phyloP scores from a whole-genome alignment of 1,140 invertebrate genomes.

The Andricus grossulariae region DNA sequence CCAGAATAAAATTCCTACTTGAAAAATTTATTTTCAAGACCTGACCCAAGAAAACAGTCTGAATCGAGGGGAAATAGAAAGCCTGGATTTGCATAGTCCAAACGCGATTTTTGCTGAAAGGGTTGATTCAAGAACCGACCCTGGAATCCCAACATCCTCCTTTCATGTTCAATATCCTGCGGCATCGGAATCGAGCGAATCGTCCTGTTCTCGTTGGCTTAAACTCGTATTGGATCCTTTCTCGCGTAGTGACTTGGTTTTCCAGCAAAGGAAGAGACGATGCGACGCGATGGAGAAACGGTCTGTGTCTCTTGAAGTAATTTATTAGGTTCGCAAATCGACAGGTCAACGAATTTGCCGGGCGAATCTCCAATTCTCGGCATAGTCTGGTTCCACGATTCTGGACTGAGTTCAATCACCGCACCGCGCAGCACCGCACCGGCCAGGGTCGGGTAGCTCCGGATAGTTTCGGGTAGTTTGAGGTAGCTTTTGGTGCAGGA shows the following conservation, averaged over 20 bases:
- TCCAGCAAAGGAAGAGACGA: background rate
- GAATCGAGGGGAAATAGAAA: too few relatives aligned
- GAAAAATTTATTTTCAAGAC: too few relatives aligned
- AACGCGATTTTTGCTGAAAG: too few relatives aligned
- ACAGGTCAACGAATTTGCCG: conserved; percentile 46
- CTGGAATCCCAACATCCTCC: background rate
- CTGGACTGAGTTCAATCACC: background rate
- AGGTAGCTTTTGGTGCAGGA: conserved; percentile 35
- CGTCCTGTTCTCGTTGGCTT: background rate
- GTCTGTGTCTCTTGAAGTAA: conserved; percentile 32
- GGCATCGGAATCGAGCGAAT: background rate
- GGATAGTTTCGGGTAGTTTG: background rate
- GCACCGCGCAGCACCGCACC: background rate
- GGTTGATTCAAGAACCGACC: too few relatives aligned
- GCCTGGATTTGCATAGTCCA: too few relatives aligned
- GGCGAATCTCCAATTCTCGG: conserved; percentile 31
- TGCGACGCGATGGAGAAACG: background rate
- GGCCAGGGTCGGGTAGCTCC: conserved; percentile 19
- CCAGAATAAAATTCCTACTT: too few relatives aligned
- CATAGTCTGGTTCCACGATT: background rate
- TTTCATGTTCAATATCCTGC: conserved; percentile 10
- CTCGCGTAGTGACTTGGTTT: background rate
- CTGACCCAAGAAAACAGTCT: too few relatives aligned
- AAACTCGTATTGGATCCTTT: background rate
- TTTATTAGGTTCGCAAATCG: conserved; percentile 56